Evolutionary conservation across 2,797 vertebrate genomes (phyloP).

Genomic region (Anableps anableps): DNA sequence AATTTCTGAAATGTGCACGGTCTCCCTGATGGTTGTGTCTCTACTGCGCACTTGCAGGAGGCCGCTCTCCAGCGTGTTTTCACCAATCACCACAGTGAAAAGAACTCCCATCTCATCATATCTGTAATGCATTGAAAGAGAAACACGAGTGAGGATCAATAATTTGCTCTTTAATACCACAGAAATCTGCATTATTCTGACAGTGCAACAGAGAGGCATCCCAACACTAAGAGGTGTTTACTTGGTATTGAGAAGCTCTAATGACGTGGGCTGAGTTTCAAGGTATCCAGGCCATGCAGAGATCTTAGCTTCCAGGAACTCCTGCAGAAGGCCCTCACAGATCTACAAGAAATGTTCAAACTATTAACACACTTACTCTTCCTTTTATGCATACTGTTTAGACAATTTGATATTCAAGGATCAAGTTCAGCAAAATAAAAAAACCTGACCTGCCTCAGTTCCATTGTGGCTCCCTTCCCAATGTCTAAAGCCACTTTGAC

Average conservation of each 20-base stretch:
- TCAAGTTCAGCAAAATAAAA: neutral
- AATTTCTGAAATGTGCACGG: constrained; percentile 93
- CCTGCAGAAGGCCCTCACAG: constrained; percentile 89
- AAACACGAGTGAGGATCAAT: neutral
- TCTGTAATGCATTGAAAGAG: constrained; percentile 68
- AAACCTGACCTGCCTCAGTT: constrained; percentile 88
- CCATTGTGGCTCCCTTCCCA: constrained; percentile 85
- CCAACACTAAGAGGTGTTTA: constrained; percentile 45
- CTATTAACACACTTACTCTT: neutral
- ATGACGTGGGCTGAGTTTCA: constrained; percentile 81
- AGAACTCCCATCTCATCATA: constrained; percentile 98
- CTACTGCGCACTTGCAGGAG: constrained; percentile 90
- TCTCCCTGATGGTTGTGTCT: constrained; percentile 93
- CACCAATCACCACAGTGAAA: constrained; percentile 87
- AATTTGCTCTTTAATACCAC: neutral
- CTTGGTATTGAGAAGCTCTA: constrained; percentile 88
- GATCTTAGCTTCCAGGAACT: constrained; percentile 87
- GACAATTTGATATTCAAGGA: neutral
- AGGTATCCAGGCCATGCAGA: constrained; percentile 94
- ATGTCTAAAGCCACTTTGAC: constrained; percentile 92
- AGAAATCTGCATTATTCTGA: neutral
- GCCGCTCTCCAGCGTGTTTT: constrained; percentile 90
- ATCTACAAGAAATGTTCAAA: constrained; percentile 77
- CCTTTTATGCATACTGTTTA: neutral
- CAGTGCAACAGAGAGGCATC: neutral